Evolutionary conservation across 2,113 vertebrate species (phyloP).

Genomic region (Sciurus niger): DNA sequence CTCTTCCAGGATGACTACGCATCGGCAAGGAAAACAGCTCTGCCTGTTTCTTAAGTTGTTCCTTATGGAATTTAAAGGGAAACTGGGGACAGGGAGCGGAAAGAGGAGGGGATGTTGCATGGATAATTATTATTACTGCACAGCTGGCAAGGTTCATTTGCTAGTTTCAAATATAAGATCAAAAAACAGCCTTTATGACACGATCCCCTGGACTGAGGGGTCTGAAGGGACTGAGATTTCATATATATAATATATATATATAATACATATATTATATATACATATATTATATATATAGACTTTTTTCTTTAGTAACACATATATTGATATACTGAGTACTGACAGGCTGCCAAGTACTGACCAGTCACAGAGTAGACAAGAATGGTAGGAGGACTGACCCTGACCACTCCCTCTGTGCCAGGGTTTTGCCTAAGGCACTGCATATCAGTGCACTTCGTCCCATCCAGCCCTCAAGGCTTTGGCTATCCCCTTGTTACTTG

Average conservation of each 20-base stretch:
- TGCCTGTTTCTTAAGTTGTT: neutral
- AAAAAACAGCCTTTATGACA: neutral
- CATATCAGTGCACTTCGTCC: rapidly evolving
- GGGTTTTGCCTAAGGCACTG: neutral
- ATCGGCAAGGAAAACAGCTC: neutral
- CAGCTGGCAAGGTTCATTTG: neutral
- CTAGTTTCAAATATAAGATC: neutral
- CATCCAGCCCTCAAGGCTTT: neutral
- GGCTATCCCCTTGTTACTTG: neutral
- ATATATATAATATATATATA: no score
- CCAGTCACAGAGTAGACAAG: neutral
- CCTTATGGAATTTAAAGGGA: neutral
- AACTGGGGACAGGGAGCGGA: neutral
- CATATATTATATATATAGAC: no score
- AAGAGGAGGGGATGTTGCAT: neutral
- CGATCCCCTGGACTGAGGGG: neutral
- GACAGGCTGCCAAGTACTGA: neutral
- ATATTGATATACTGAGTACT: neutral
- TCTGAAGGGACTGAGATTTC: neutral
- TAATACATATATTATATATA: no score
- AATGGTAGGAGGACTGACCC: neutral
- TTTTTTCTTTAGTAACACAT: no score
- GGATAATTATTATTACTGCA: neutral
- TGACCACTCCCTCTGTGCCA: neutral
- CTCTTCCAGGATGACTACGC: neutral